Base-by-base conservation (phyloP, 2,797 vertebrate genomes). In the Microctenopoma stevenorrisi region DNA sequence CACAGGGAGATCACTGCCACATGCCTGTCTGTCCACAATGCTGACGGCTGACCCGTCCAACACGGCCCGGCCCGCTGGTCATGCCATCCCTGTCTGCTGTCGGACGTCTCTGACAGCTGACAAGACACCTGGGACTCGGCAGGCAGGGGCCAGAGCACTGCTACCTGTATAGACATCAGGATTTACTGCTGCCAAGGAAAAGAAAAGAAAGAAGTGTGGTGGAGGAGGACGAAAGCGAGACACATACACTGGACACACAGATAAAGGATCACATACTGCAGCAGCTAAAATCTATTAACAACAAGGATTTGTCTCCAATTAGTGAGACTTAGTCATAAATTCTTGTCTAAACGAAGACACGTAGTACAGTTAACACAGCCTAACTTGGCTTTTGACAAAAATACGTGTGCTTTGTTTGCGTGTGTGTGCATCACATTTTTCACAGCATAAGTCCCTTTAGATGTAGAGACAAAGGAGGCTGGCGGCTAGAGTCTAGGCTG, bases 31-130 rank as follows among this genome's bases (percentile, higher is more conserved):
- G 90, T 94, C 94, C 90, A 71, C 86, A 79, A 75, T 62, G 92
- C 94, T 96, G 95, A 95, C 89, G 92, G 93, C 95, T 96, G 96
- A 97, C 97, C 97, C 95, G 90, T 93, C 94, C 66, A 90, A 95
- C 94, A 94, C 57, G 87, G 66, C 88, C 95, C 89, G 83, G 93
- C 95, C 95, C 79, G 91, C 94, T 85, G 95, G 95, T 96, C 96
- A 91, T 85, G 95, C 95, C 94, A 94, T 95, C 95, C 93, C 94
- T 94, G 94, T 96, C 96, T 97, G 95, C 95, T 92, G 90, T 93
- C 92, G 94, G 87, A 94, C 94, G 93, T 91, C 94, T 95, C 94
- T 98, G 98, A 98, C 97, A 98, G 97, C 91, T 96, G 95, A 97
- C 94, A 95, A 88, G 94, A 89, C 96, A 94, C 95, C 95, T 93